Percentiles rank a stretch among this genome's conserved stretches.
Evolutionary conservation across 35 echinoderm and acorn worm genomes (phyloP).

Genomic region (Anneissia japonica): DNA sequence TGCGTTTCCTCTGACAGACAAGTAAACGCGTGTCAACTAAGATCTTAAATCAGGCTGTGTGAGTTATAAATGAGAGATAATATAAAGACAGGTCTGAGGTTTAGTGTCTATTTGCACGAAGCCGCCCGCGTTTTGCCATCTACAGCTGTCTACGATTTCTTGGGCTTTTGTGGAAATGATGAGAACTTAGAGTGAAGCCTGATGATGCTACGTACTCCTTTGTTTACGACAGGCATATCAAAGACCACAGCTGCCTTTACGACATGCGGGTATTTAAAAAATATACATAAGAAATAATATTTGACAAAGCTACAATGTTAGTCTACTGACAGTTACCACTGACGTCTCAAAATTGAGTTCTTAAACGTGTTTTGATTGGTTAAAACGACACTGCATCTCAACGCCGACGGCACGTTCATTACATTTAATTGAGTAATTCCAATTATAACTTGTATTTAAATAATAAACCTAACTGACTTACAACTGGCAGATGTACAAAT

Average conservation of each 20-base stretch:
- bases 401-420: background rate
- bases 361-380: background rate
- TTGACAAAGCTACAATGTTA: background rate
- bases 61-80: background rate
- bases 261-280: conserved; percentile 1
- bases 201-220: background rate
- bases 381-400: background rate
- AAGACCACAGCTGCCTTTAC: background rate
- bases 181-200: background rate
- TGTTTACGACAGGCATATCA: background rate
- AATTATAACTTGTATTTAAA: background rate
- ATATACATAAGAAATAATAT: background rate
- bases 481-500: background rate
- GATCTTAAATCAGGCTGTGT: background rate
- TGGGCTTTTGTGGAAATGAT: background rate
- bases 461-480: background rate
- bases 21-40: background rate
- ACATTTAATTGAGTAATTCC: background rate
- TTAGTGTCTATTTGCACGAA: background rate
- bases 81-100: background rate
- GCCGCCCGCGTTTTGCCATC: background rate
- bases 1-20: background rate
- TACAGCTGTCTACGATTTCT: background rate
- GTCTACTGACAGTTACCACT: background rate
- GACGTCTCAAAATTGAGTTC: background rate